Evolutionary conservation across 2,888 invertebrate genomes (phyloP), one percentile per base, ranked within the genome.

Genomic region (Cephonodes hylas): DNA sequence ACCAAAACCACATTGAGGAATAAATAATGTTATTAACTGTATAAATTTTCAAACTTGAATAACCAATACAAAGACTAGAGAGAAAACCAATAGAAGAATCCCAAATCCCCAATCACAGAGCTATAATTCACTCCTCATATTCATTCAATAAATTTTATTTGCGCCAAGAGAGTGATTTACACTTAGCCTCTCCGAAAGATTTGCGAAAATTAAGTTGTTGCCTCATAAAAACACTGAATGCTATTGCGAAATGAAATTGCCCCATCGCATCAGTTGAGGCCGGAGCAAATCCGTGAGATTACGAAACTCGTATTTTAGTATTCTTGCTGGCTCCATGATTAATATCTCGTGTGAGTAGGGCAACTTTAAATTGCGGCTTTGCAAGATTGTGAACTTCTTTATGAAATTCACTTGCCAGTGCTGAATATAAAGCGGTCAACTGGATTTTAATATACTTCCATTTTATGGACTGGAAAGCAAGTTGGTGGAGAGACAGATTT

Each of bases 371-470:
- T 18, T 31, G 48, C 48, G 10, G 53, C 53, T 53, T 53, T 53
- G 27, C 31, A 53, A 31, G 31, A 53, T 53, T 53, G 27, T 31
- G 18, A 31, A 53, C 13, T 38, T 38, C 27, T 31, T 53, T 18
- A 31, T 31, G 27, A 31, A 53, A 53, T 53, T 53, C 27, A 27
- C 31, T 31, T 48, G 8, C 27, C 10, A 53, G 27, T 4, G 22
- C 25, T 15, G 62, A 62, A 60, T 63, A 62, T 62, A 42, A 63
- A 38, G 61, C 42, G 25, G 63, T 42, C 60, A 20, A 15, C 60
- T 46, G 22, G 22, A 38, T 38, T 38, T 38, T 38, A 38, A 38
- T 38, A 38, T n/a, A 38, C n/a, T 38, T 10, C n/a, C n/a, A 38
- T 38, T 38, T 38, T 38, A 23, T 46, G 23, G 46, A 46, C 25